phyloP scores from a whole-genome alignment of 2,888 invertebrate genomes.

The Physocephala rufipes region DNA sequence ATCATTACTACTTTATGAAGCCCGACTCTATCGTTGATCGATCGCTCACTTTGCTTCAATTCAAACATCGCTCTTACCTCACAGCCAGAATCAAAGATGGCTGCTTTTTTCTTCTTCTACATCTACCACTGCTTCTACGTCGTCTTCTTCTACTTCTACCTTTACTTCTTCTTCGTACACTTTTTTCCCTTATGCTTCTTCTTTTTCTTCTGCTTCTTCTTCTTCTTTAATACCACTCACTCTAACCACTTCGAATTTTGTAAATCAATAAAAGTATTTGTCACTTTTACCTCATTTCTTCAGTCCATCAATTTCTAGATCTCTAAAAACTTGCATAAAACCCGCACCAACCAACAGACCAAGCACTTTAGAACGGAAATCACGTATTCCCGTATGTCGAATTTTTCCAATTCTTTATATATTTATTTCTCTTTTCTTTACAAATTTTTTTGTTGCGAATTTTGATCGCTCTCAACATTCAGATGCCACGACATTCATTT shows the following conservation, averaged over 20 bases:
- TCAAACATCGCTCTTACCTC: neutral
- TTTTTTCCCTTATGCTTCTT: too few relatives aligned
- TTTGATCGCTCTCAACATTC: neutral
- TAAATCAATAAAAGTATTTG: too few relatives aligned
- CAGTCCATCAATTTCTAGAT: neutral
- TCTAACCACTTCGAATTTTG: slow-evolving; percentile 6
- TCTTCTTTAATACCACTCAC: neutral
- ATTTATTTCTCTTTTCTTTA: too few relatives aligned
- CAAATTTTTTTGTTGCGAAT: slow-evolving; percentile 23
- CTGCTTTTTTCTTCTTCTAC: slow-evolving; percentile 16
- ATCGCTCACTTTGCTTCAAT: neutral
- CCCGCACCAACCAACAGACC: neutral
- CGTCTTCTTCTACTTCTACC: too few relatives aligned
- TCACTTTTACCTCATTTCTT: slow-evolving; percentile 26
- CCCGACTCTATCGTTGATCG: neutral
- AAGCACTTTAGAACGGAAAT: slow-evolving; percentile 25
- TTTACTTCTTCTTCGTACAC: too few relatives aligned
- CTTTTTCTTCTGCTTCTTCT: neutral
- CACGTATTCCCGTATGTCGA: slow-evolving; percentile 22
- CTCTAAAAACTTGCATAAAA: too few relatives aligned
- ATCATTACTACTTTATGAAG: neutral
- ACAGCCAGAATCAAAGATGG: slow-evolving; percentile 30
- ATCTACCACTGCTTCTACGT: neutral
- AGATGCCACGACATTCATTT: slow-evolving; percentile 33
- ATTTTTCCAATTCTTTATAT: slow-evolving; percentile 8